Evolutionary conservation across 2,113 vertebrate species (phyloP), one percentile per base, ranked within the genome.

Genomic region (Tor tambroides): DNA sequence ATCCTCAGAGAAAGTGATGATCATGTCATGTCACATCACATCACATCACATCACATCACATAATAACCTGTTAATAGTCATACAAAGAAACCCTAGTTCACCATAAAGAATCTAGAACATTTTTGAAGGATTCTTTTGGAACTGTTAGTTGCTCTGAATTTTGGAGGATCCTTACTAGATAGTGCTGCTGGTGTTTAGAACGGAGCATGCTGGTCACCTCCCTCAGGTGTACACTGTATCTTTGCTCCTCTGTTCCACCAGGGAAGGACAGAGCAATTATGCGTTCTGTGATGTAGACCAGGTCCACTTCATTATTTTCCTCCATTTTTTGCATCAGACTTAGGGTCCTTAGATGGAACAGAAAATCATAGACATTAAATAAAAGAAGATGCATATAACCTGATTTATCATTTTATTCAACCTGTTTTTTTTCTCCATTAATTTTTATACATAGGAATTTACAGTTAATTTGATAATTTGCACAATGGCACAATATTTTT

Each of bases 191-290:
- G 1, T 99, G 98, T 92, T 99, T 99, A 90, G 97, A 99, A 83
- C 94, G 96, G 88, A 99, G 96, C 98, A 99, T 99, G 79, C 96
- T 96, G 8, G 97, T 97, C 94, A 99, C 98, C 92, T 99, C 96
- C 0, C 95, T 96, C 83, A 99, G 95, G 94, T 98, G 96, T 92
- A 91, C 91, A 87, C 92, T 92, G 93, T 98, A 99, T 92, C 91
- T 96, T 89, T 95, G 96, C 90, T 98, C 97, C 2, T 97, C 97
- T 0, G 96, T 95, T 0, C 72, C 61, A 5, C 93, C 94, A 80
- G 97, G 95, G 91, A 97, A 99, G 74, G 96, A 97, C 85, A 99
- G 95, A 0, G 97, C 98, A 14, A 99, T 98, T 93, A 99, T 96
- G 92, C 96, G 93, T 91, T 97, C 96, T 0, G 96, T 97, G 95